Percentiles rank a stretch among this genome's conserved stretches.
These are phyloP conservation scores for Lypha dubia DNA, from an alignment of 2,888 invertebrate species.

Conservation along the genomic window DNA sequence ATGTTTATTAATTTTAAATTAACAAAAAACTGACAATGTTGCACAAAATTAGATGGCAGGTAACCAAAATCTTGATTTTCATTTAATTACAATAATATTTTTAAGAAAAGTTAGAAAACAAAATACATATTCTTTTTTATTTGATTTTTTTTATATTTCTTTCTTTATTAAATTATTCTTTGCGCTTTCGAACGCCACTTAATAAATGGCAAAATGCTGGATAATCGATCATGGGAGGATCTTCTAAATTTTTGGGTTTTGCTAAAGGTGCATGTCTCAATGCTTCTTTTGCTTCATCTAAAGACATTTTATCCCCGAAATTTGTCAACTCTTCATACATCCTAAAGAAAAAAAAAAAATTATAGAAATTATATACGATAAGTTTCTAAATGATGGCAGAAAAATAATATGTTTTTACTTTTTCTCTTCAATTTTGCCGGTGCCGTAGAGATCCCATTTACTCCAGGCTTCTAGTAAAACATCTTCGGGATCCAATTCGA, in stretches of 20 bases:
- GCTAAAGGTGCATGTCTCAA: conserved; percentile 86
- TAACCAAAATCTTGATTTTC: background rate
- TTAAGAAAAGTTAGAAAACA: background rate
- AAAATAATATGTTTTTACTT: conserved; percentile 83
- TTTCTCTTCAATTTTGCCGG: conserved; percentile 86
- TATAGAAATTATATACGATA: too few species aligned
- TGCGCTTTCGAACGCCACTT: conserved; percentile 85
- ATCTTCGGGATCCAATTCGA: conserved; percentile 87
- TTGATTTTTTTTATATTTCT: conserved; percentile 8
- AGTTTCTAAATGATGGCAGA: background rate
- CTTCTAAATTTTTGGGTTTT: conserved; percentile 83
- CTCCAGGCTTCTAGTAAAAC: conserved; percentile 86
- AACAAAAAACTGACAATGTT: conserved; percentile 25
- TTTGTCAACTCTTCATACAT: conserved; percentile 87
- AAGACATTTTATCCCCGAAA: conserved; percentile 87
- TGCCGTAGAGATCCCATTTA: conserved; percentile 86
- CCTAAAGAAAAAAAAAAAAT: conserved; percentile 79
- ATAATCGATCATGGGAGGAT: conserved; percentile 86
- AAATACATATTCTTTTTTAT: too few species aligned
- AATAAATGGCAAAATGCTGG: conserved; percentile 86
- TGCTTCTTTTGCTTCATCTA: conserved; percentile 86
- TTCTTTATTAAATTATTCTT: conserved; percentile 70
- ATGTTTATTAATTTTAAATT: conserved; percentile 44
- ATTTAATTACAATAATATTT: conserved; percentile 13
- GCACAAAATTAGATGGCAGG: background rate